Percentiles rank a stretch among this genome's conserved stretches.
Conservation (phyloP, 2,113 vertebrate genomes). For the Sander lucioperca region DNA sequence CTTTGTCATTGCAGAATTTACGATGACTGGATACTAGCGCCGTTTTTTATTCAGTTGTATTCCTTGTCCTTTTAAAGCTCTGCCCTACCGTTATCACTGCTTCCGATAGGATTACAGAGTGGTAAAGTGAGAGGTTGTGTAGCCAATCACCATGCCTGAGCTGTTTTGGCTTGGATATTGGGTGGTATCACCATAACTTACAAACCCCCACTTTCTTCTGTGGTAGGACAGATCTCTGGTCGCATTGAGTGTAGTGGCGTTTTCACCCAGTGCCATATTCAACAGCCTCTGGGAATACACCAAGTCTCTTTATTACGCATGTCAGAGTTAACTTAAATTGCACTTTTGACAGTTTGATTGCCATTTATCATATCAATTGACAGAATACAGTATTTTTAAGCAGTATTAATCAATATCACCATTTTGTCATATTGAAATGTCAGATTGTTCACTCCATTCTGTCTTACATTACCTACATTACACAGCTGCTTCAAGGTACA, state of each 20-base stretch:
- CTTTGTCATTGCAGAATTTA: background rate
- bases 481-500: background rate
- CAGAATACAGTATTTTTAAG: background rate
- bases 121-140: background rate
- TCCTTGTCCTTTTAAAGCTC: constrained; percentile 10
- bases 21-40: background rate
- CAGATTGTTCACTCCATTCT: background rate
- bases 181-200: background rate
- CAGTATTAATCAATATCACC: background rate
- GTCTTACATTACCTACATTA: background rate
- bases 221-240: background rate
- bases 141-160: background rate
- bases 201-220: background rate
- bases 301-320: background rate
- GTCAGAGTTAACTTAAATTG: background rate
- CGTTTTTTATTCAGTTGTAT: background rate
- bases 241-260: background rate
- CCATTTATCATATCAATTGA: background rate
- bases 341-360: background rate
- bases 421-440: background rate
- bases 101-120: background rate
- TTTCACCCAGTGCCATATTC: background rate
- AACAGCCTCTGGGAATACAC: background rate
- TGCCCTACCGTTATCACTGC: background rate
- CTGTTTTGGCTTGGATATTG: constrained; percentile 1